Evolutionary conservation across 2,888 invertebrate species (phyloP), one percentile per base, ranked within the genome.

Genomic region (Catonia carolina): DNA sequence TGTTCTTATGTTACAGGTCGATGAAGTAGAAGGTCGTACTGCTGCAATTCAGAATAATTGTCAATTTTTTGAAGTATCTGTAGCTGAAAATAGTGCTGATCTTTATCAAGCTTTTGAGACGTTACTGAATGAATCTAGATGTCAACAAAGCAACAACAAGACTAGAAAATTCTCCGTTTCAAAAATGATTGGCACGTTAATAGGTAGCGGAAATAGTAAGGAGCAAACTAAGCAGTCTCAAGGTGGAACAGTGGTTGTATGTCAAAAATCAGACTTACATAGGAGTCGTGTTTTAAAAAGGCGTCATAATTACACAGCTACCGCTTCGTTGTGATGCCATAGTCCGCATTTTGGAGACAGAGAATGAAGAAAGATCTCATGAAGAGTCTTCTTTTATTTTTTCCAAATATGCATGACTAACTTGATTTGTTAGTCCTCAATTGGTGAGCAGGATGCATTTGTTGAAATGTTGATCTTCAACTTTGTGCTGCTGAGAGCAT

Each of bases 61-160:
- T 62, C 84, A 83, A 50, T 89, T 88, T 73, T 82, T 83, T 72
- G 88, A 89, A 72, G 84, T 87, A n/a, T 86, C 86, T 18, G 87
- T 87, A 6, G 87, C 87, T 0, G 87, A 88, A 71, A 87, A 87
- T 72, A 84, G 83, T 20, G 79, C 83, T 14, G 82, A 83, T 65
- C 79, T 88, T 45, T 85, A 85, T 72, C 79, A 84, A 48, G 83
- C 85, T 56, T 85, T 89, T 66, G 86, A 86, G 69, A 74, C 78
- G 45, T 73, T 86, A 22, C 75, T 87, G 27, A 79, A 79, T 59
- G 85, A 86, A 68, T 83, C 84, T 58, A 78, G 83, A 39, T 60
- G 77, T 76, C 17, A 67, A 65, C n/a, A 66, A 66, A 20, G 71
- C 69, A 57, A 59, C 67, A 65, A 64, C 48, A 68, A 62, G 65